These are phyloP conservation scores for Loripinus fragilis DNA, from an alignment of 2,888 invertebrate species.

Conservation along the genomic window DNA sequence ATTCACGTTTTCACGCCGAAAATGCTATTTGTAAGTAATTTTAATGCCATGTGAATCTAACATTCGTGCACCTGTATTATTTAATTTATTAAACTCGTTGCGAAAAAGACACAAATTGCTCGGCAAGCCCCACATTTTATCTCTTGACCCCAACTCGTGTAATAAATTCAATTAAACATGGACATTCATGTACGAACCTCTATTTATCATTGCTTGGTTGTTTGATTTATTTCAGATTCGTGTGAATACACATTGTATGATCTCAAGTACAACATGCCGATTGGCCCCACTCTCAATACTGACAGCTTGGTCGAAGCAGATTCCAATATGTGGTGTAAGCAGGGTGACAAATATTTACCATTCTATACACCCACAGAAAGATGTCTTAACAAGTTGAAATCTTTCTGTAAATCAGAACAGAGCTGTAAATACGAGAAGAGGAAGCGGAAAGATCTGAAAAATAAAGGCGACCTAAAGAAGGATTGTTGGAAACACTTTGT, in stretches of 20 bases:
- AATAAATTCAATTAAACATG: no score
- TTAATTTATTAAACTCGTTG: no score
- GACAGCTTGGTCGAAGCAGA: slow-evolving; percentile 60
- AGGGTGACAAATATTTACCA: slow-evolving; percentile 60
- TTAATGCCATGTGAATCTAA: no score
- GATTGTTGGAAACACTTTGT: slow-evolving; percentile 74
- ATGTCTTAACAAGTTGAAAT: slow-evolving; percentile 58
- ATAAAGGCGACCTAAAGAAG: slow-evolving; percentile 67
- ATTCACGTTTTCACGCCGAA: no score
- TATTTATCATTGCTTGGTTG: no score
- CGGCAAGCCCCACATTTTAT: no score
- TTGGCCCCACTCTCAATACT: slow-evolving; percentile 63
- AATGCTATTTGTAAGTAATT: no score
- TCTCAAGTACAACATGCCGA: slow-evolving; percentile 62
- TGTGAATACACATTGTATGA: slow-evolving; percentile 74
- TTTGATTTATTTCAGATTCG: slow-evolving; percentile 47
- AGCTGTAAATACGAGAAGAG: slow-evolving; percentile 62
- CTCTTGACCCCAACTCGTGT: no score
- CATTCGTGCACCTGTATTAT: no score
- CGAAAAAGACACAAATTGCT: no score
- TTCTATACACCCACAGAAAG: slow-evolving; percentile 59
- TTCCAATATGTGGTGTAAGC: slow-evolving; percentile 62
- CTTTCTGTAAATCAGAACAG: slow-evolving; percentile 64
- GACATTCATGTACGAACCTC: no score
- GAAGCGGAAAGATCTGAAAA: slow-evolving; percentile 42